Evolutionary conservation across 2,113 vertebrate genomes (phyloP).

Genomic region (Equus quagga): DNA sequence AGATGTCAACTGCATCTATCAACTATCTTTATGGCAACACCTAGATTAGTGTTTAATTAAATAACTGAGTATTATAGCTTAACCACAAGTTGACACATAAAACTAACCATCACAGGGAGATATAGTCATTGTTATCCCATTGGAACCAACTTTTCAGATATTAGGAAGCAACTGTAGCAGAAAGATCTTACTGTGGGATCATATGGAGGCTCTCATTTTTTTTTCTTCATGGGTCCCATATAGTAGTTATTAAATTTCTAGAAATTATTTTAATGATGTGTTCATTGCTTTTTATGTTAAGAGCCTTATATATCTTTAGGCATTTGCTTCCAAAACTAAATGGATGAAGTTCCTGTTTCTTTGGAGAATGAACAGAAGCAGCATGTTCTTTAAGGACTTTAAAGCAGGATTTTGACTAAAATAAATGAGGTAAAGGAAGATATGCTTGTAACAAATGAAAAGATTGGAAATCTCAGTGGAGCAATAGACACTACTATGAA

Average conservation of each 20-base stretch:
- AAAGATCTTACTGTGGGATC: background rate
- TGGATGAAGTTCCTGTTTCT: background rate
- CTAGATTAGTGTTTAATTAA: background rate
- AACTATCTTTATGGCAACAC: background rate
- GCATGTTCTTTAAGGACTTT: background rate
- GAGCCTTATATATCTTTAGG: background rate
- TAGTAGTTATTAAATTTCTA: background rate
- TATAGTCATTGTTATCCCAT: background rate
- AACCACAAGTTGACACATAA: background rate
- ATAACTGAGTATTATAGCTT: background rate
- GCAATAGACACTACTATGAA: background rate
- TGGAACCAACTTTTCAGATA: slow-evolving; percentile 13
- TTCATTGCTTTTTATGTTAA: background rate
- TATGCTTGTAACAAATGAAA: background rate
- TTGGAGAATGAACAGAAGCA: background rate
- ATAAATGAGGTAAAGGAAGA: background rate
- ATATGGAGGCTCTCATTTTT: background rate
- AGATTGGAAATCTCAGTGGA: background rate
- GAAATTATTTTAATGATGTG: background rate
- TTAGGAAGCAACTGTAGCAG: background rate
- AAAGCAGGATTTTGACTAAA: background rate
- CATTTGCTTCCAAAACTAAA: background rate
- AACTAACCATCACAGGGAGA: background rate
- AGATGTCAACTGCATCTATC: background rate
- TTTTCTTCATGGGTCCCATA: background rate